Conservation (phyloP, 30 jellyfish, hydroid and myxozoan genomes). For the Aurelia sp. region DNA sequence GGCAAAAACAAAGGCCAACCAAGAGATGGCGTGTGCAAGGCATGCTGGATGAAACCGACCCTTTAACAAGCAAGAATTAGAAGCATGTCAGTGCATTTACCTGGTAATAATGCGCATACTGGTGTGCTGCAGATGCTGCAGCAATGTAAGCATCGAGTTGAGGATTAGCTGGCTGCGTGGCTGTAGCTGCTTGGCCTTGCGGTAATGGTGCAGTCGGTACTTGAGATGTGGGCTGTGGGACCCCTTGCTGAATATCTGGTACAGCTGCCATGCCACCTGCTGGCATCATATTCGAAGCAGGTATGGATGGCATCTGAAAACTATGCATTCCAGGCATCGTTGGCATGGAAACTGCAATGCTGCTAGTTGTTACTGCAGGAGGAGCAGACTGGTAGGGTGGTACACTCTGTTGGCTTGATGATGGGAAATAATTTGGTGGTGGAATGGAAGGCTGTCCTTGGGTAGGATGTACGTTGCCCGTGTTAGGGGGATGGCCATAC, state of each 20-base stretch:
- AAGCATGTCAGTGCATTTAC: neutral
- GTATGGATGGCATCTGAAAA: conserved; percentile 37
- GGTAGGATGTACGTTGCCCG: neutral
- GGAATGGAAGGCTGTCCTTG: conserved; percentile 8
- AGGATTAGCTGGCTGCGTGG: conserved; percentile 20
- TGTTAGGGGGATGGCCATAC: neutral
- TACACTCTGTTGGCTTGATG: conserved; percentile 2
- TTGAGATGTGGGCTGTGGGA: conserved; percentile 12
- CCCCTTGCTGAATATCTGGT: conserved; percentile 14
- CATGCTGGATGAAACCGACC: no score
- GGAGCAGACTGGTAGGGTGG: conserved; percentile 13
- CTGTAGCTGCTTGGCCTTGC: neutral
- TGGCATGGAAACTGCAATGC: conserved; percentile 36
- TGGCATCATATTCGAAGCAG: conserved; percentile 15
- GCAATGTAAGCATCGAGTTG: conserved; percentile 58
- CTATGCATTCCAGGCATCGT: conserved; percentile 41
- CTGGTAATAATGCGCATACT: conserved; percentile 76
- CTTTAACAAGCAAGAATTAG: neutral
- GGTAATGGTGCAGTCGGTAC: conserved; percentile 1
- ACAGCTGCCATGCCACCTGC: conserved; percentile 1
- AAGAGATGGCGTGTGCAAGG: no score
- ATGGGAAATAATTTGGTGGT: conserved; percentile 24
- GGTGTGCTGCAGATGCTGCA: conserved; percentile 83
- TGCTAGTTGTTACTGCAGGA: conserved; percentile 22
- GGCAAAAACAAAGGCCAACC: no score